phyloP scores from a whole-genome alignment of 1,140 invertebrate genomes.

The Pygmarrhopalites habei region DNA sequence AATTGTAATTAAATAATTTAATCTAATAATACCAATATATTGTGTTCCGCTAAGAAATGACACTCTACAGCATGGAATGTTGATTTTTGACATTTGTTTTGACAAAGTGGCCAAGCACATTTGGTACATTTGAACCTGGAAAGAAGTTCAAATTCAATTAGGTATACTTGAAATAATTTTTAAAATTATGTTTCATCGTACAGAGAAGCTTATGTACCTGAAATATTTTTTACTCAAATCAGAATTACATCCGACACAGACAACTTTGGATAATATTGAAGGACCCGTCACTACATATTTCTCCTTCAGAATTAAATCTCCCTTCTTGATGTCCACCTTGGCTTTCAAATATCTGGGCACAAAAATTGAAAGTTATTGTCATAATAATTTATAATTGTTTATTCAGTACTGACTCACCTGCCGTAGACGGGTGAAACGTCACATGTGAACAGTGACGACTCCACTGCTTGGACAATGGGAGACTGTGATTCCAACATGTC shows the following conservation, averaged over 20 bases:
- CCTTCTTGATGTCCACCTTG: constrained; percentile 29
- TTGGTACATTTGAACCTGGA: constrained; percentile 46
- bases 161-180: background rate
- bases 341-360: constrained; percentile 26
- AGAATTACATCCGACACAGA: constrained; percentile 36
- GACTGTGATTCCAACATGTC: too few species aligned
- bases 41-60: constrained; percentile 44
- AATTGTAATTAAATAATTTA: background rate
- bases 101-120: constrained; percentile 70
- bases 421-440: constrained; percentile 28
- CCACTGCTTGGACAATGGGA: background rate
- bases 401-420: constrained; percentile 13
- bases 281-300: constrained; percentile 32
- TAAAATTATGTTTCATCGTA: background rate
- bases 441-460: constrained; percentile 23
- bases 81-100: constrained; percentile 51
- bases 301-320: constrained; percentile 30
- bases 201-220: constrained; percentile 10
- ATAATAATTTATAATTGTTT: background rate
- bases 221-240: constrained; percentile 16
- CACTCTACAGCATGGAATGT: constrained; percentile 62
- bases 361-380: background rate
- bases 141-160: background rate
- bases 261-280: background rate
- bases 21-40: constrained; percentile 24